These are phyloP conservation scores for Dusona sp. DNA, from an alignment of 2,888 invertebrate genomes.

Conservation along the genomic window DNA sequence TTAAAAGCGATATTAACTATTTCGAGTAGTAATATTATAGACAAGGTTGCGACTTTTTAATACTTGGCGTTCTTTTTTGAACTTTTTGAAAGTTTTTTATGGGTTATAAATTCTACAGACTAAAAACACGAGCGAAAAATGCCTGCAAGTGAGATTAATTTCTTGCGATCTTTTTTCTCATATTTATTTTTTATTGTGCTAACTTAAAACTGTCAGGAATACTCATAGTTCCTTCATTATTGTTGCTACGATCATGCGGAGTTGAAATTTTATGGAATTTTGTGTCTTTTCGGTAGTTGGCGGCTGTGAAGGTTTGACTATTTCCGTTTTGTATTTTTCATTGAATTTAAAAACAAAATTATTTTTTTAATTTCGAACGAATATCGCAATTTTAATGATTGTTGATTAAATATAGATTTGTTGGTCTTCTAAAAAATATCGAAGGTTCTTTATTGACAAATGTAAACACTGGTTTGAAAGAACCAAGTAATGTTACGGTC, in stretches of 20 bases:
- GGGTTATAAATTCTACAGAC: slow-evolving; percentile 65
- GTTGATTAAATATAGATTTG: background rate
- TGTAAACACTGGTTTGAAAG: background rate
- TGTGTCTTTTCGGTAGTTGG: no score
- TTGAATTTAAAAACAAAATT: background rate
- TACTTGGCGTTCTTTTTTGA: no score
- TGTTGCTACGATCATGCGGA: slow-evolving; percentile 1
- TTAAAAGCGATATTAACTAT: no score
- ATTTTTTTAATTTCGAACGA: background rate
- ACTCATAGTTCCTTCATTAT: slow-evolving; percentile 36
- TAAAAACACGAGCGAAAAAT: no score
- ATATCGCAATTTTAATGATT: background rate
- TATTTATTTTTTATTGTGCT: no score
- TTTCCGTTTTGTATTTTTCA: no score
- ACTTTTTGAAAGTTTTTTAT: no score
- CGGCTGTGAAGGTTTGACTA: background rate
- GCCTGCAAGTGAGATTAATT: no score
- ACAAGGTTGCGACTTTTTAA: no score
- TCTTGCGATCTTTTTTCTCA: no score
- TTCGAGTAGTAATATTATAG: no score
- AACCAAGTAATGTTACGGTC: background rate
- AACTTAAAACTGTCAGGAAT: slow-evolving; percentile 29
- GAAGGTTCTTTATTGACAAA: background rate
- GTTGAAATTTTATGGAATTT: slow-evolving; percentile 33
- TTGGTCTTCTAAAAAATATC: background rate